These are phyloP conservation scores for Atethmia centrago DNA, from an alignment of 2,888 invertebrate genomes.

Conservation along the genomic window DNA sequence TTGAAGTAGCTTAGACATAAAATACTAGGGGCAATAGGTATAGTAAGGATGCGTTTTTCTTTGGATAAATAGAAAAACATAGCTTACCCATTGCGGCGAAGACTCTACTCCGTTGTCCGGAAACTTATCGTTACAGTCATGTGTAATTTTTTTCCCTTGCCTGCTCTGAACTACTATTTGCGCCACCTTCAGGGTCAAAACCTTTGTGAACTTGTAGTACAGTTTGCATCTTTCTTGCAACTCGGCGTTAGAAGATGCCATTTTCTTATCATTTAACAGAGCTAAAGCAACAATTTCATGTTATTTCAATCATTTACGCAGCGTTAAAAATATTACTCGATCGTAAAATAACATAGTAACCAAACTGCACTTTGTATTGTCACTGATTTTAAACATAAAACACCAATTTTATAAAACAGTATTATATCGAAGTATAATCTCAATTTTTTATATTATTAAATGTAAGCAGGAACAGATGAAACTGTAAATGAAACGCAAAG, in stretches of 20 bases:
- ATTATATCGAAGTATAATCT: constrained; percentile 10
- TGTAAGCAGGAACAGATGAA: constrained; percentile 29
- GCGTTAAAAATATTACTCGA: constrained; percentile 50
- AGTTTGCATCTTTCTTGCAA: constrained; percentile 93
- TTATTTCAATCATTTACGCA: constrained; percentile 66
- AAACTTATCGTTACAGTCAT: constrained; percentile 76
- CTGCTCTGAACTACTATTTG: constrained; percentile 98
- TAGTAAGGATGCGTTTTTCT: neutral
- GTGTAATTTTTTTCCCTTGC: constrained; percentile 95
- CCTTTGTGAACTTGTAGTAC: constrained; percentile 97
- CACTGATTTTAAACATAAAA: constrained; percentile 14
- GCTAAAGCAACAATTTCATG: constrained; percentile 45
- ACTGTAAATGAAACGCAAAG: constrained; percentile 47
- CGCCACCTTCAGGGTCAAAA: constrained; percentile 95
- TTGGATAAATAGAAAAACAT: neutral
- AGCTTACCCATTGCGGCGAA: constrained; percentile 83
- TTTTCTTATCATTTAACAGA: constrained; percentile 63
- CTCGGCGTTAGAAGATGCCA: constrained; percentile 79
- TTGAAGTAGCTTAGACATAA: neutral
- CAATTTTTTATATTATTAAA: constrained; percentile 40
- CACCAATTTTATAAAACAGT: constrained; percentile 23
- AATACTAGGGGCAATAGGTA: neutral
- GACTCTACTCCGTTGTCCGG: constrained; percentile 74
- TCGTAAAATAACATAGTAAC: constrained; percentile 49
- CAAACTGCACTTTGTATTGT: constrained; percentile 22